phyloP scores from a whole-genome alignment of 2,113 vertebrate species.

The Malurus melanocephalus region DNA sequence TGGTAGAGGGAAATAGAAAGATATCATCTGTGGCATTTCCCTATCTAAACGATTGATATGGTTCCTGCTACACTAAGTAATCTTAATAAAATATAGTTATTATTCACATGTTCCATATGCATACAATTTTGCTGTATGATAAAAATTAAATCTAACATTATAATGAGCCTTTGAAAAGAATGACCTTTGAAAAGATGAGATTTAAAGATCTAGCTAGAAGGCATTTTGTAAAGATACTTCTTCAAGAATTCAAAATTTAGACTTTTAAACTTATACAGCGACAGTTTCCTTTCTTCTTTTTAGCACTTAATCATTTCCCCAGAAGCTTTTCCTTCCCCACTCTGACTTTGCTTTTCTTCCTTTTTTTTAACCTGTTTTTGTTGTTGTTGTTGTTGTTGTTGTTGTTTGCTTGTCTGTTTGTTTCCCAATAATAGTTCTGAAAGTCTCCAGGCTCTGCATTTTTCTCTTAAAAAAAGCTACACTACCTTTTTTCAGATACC shows the following conservation, averaged over 20 bases:
- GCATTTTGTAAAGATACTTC: not conserved
- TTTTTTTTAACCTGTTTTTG: not conserved
- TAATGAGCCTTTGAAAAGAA: not conserved
- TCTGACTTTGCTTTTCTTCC: not conserved
- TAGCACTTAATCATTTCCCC: not conserved
- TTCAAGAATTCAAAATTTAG: not conserved
- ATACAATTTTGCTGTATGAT: constrained; percentile 7
- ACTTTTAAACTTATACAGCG: not conserved
- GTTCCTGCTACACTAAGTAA: not conserved
- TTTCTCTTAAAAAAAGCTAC: not conserved
- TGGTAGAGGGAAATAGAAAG: not conserved
- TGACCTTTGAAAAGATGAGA: constrained; percentile 6
- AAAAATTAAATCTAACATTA: constrained; percentile 37
- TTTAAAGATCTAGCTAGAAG: constrained; percentile 7
- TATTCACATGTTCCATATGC: not conserved
- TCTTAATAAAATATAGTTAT: constrained; percentile 27
- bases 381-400: not conserved
- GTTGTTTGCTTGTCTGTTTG: not conserved
- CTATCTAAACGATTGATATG: not conserved
- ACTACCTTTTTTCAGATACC: not conserved
- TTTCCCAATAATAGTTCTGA: not conserved
- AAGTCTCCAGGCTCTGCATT: not conserved
- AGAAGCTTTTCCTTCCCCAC: not conserved
- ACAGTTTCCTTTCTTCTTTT: not conserved
- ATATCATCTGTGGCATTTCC: not conserved